phyloP scores from a whole-genome alignment of 64 coral and sea anemone genomes.

The Platygyra sinensis region DNA sequence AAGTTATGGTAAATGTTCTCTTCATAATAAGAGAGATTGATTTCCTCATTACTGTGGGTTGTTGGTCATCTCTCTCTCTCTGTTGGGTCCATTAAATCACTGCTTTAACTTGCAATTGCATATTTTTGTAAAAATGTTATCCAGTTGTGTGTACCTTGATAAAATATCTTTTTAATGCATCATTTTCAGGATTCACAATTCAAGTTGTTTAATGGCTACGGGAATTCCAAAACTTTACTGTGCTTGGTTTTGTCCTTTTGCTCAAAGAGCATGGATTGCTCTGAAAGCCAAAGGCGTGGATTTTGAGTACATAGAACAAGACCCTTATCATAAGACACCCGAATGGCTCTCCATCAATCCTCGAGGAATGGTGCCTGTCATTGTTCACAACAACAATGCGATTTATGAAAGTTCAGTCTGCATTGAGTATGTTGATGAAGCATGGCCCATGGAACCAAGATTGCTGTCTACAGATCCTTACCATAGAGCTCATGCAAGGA shows the following conservation, averaged over 20 bases:
- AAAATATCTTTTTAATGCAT: too few species aligned
- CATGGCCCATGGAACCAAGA: conserved; percentile 22
- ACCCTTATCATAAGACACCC: conserved; percentile 70
- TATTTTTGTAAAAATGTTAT: too few species aligned
- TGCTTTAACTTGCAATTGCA: too few species aligned
- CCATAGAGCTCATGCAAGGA: conserved; percentile 65
- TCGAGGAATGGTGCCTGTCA: conserved; percentile 68
- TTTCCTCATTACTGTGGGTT: too few species aligned
- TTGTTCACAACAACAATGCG: conserved; percentile 43
- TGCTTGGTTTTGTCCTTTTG: conserved; percentile 90
- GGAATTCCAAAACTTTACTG: conserved; percentile 58
- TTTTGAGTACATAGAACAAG: conserved; percentile 80
- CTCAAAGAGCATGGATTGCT: conserved; percentile 77
- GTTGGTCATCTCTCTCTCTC: too few species aligned
- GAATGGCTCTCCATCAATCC: conserved; percentile 76
- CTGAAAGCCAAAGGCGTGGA: conserved; percentile 63
- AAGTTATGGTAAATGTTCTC: too few species aligned
- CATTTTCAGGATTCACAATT: conserved; percentile 5
- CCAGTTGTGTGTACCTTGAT: too few species aligned
- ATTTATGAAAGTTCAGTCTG: conserved; percentile 78
- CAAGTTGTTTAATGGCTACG: background rate
- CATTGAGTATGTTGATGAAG: conserved; percentile 77
- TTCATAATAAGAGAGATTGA: too few species aligned
- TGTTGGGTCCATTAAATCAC: too few species aligned
- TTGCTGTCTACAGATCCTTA: conserved; percentile 64